Evolutionary conservation across 1,140 invertebrate genomes (phyloP).

Genomic region (Ditylenchus dipsaci): DNA sequence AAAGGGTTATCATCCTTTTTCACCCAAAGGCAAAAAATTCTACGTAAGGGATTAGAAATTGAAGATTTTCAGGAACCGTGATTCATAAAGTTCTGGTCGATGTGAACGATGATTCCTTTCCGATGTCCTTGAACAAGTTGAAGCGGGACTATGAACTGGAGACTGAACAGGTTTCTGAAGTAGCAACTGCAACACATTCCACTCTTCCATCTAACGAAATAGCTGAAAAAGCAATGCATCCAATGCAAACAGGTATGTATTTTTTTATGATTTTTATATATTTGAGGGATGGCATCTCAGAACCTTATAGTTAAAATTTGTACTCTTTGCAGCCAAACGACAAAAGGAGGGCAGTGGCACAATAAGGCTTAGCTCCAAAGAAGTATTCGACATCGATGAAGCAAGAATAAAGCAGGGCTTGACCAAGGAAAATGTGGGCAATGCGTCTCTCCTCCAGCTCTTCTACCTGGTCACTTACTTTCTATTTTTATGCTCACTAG

Average conservation of each 20-base stretch:
- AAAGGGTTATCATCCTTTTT: no score
- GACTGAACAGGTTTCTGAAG: background rate
- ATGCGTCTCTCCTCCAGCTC: slow-evolving; percentile 40
- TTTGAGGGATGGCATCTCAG: background rate
- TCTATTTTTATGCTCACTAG: background rate
- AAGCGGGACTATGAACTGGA: slow-evolving; percentile 15
- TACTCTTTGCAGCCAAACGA: background rate
- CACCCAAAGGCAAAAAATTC: no score
- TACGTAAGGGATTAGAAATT: no score
- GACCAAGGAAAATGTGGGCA: slow-evolving; percentile 21
- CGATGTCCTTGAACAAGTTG: slow-evolving; percentile 17
- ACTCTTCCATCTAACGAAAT: background rate
- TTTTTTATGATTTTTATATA: background rate
- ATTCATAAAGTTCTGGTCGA: background rate
- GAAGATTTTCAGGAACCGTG: background rate
- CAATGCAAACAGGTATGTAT: background rate
- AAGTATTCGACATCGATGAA: slow-evolving; percentile 29
- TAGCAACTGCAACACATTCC: background rate
- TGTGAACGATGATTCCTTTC: slow-evolving; percentile 10
- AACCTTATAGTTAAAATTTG: background rate
- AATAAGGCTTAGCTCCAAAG: slow-evolving; percentile 1
- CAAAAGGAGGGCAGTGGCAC: background rate
- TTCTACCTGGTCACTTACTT: slow-evolving; percentile 40
- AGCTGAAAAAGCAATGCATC: background rate
- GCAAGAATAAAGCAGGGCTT: slow-evolving; percentile 24